Evolutionary conservation across 2,797 vertebrate species (phyloP).

Genomic region (Botia almorhae): DNA sequence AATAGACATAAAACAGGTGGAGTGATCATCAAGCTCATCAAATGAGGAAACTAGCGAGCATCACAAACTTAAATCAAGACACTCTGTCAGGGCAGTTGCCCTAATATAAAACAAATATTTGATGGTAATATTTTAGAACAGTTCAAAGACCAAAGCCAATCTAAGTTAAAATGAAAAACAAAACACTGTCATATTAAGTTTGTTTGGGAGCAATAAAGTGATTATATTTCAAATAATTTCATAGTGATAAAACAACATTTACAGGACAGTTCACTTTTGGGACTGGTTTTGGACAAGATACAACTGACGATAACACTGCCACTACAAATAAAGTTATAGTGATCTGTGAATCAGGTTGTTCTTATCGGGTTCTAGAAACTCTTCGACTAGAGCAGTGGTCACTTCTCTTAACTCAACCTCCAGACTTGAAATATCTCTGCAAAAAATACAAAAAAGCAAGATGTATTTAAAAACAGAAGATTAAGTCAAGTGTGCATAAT

Average conservation of each 20-base stretch:
- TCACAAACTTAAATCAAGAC: too few species aligned
- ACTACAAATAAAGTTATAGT: slow-evolving; percentile 62
- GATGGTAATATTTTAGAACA: too few species aligned
- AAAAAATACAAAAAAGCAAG: slow-evolving; percentile 28
- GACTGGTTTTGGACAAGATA: slow-evolving; percentile 34
- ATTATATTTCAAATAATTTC: slow-evolving; percentile 30
- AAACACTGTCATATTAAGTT: slow-evolving; percentile 5
- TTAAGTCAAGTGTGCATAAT: too few species aligned
- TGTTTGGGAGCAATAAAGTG: slow-evolving; percentile 6
- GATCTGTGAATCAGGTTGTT: slow-evolving; percentile 85
- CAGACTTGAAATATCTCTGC: slow-evolving; percentile 79
- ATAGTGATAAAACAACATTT: slow-evolving; percentile 48
- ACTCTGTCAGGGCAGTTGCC: too few species aligned
- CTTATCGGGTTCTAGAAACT: slow-evolving; percentile 90
- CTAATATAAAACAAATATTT: too few species aligned
- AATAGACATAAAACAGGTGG: too few species aligned
- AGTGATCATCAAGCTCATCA: neutral
- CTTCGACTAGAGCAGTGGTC: slow-evolving; percentile 80
- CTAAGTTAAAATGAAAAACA: slow-evolving; percentile 1
- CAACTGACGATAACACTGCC: slow-evolving; percentile 4
- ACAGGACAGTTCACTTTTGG: slow-evolving; percentile 23
- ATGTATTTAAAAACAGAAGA: neutral
- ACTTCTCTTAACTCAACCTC: slow-evolving; percentile 83
- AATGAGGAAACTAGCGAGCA: neutral
- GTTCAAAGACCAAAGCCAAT: too few species aligned